Base-by-base conservation (phyloP, 1,140 invertebrate species). In the Chymomyza costata region DNA sequence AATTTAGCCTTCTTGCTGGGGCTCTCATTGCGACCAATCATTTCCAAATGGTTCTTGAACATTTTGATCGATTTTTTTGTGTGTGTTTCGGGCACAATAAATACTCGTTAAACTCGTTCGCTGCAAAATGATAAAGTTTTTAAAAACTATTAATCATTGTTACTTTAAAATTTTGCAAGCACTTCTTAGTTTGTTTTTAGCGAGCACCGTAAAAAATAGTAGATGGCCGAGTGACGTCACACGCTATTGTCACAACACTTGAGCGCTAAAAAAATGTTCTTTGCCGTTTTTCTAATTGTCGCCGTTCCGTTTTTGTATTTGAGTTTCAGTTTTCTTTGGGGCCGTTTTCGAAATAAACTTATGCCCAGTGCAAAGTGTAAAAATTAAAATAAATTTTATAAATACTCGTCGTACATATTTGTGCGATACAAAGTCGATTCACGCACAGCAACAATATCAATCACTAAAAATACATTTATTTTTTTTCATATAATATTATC, bases 1-100 rank as follows among this genome's bases (percentile, higher is more conserved):
- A 95, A 95, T 89, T 92, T 95, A 83, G 93, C 94, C 88, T 95
- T 95, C 88, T 93, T 94, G 87, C 93, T 93, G 84, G 94, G 91
- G 84, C 93, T 93, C 88, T 95, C 94, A 85, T 95, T 94, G 87
- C 93, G 92, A 87, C 93, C 93, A 87, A 95, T 95, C 92, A 95
- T 95, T 88, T 95, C 93, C 87, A 95, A 90, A 88, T 94, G 93
- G 87, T 88, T 93, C 89, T 92, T 94, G 89, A 94, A 93, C 92
- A 94, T 93, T 89, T 90, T 93, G 90, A 89, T 90, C 73, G 85
- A 71, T 89, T 87, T 87, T 88, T 86, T 86, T 87, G 81, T 86
- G 85, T 83, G 85, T 81, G 63, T 86, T 67, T 85, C 85, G 84
- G 82, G 86, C 83, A 87, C 83, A 86, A 87, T 69, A 83, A 69